Base-by-base conservation (phyloP, 1,140 invertebrate genomes). In the Mizuhopecten yessoensis region DNA sequence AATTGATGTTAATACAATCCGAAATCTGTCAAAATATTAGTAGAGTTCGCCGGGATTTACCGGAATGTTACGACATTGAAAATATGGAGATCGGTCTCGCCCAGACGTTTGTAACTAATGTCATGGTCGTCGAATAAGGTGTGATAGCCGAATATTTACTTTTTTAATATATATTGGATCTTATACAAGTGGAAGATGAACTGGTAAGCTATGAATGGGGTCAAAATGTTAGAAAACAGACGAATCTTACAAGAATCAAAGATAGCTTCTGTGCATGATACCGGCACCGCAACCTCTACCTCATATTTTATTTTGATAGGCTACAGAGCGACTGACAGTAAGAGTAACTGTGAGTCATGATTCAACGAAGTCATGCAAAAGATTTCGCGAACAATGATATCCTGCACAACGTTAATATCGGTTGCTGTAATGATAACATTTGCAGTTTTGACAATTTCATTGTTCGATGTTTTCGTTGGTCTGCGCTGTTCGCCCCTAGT, bases 321-420 rank as follows among this genome's bases (percentile, higher is more conserved):
- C n/a, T 75, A n/a, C 23, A 23, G 57, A 29, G 5, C 57, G 15
- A n/a, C n/a, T 75, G 57, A 75, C 57, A 75, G 57, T n/a, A 75
- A 75, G n/a, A n/a, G n/a, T n/a, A n/a, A 75, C 57, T 75, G 57
- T 75, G 57, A 75, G 57, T 75, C 57, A 75, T 75, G 57, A 75
- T 29, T 75, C 57, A 75, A 75, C 57, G 17, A n/a, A 75, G 42
- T 17, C 42, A 20, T 45, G 42, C 42, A 45, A 45, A 45, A 45
- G 42, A n/a, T n/a, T n/a, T n/a, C n/a, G n/a, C n/a, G n/a, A n/a
- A n/a, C n/a, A n/a, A n/a, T n/a, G n/a, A n/a, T n/a, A n/a, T n/a
- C n/a, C n/a, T n/a, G n/a, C n/a, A n/a, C n/a, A n/a, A n/a, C n/a
- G n/a, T n/a, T n/a, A n/a, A n/a, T n/a, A n/a, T n/a, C n/a, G n/a